A percentile compares a stretch with the other conserved stretches of the same genome.
These are phyloP conservation scores for Phyllopteryx taeniolatus DNA, from an alignment of 2,113 vertebrate genomes.

Conservation along the genomic window DNA sequence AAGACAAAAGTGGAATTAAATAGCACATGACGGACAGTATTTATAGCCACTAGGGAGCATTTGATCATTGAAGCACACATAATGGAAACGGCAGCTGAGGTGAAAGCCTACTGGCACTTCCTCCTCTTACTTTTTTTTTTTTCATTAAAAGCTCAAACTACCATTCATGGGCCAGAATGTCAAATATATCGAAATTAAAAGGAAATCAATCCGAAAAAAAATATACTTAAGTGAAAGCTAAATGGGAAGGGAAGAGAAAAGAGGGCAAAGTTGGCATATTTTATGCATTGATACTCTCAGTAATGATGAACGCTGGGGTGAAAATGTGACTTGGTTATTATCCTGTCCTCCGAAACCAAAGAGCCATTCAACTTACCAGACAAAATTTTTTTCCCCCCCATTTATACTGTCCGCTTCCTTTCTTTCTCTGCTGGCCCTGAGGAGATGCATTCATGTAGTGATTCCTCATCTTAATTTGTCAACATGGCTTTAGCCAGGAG, in stretches of 20 bases:
- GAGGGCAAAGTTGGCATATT: neutral
- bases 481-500: slow-evolving; percentile 35
- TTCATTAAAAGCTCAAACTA: neutral
- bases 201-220: neutral
- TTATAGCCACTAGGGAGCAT: slow-evolving; percentile 57
- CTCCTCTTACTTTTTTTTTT: neutral
- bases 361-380: slow-evolving; percentile 35
- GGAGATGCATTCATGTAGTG: slow-evolving; percentile 27
- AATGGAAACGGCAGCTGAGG: slow-evolving; percentile 31
- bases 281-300: neutral
- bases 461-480: slow-evolving; percentile 37
- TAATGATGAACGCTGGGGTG: slow-evolving; percentile 30
- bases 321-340: slow-evolving; percentile 44
- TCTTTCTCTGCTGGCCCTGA: slow-evolving; percentile 19
- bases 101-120: slow-evolving; percentile 25
- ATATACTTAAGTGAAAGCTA: slow-evolving; percentile 7
- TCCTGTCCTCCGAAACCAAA: slow-evolving; percentile 30
- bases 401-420: neutral
- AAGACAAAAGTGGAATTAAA: neutral
- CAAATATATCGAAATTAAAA: neutral
- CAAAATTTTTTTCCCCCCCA: neutral
- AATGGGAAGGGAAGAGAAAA: neutral
- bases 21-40: slow-evolving; percentile 4
- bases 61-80: slow-evolving; percentile 49
- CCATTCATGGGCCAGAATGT: neutral